Evolutionary conservation across 2,888 invertebrate species (phyloP), one percentile per base, ranked within the genome.

Genomic region (Drymonia ruficornis): DNA sequence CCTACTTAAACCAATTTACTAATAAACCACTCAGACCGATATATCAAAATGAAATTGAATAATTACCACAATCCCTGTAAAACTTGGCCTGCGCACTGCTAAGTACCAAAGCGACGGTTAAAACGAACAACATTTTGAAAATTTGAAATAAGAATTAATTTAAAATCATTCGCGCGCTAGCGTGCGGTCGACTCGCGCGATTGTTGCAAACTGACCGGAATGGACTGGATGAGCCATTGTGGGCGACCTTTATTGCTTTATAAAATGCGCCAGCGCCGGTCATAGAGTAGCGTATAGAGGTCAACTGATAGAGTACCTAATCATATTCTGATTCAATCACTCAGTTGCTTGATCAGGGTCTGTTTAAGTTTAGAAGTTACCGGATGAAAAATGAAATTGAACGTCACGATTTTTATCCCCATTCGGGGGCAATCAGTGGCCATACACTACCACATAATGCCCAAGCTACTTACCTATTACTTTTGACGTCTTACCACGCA

Each of bases 51-150:
- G 29, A 57, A 54, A 55, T 58, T 18, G 49, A 48, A 69, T 65
- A 80, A 63, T 76, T 84, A 92, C 91, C 91, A 59, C 91, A 92
- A 71, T 92, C 91, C 57, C 78, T 81, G 78, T 87, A 91, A 76
- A 89, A 90, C 57, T 91, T 91, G 3, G 88, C 91, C 56, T 91
- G 81, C 9, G 80, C 84, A 83, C 86, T 81, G 64, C 83, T 84
- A 61, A 89, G 71, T 5, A 89, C 69, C 65, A 89, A 79, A 48
- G 79, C 70, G 52, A 84, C 62, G 46, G 78, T 71, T 60, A 87
- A 55, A 63, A 75, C 75, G 64, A 83, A 83, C 78, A 89, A 86
- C 90, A 91, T 91, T 74, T 83, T 65, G 48, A 50, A 50, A 46
- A 38, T 55, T 46, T 45, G 19, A 40, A 42, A 61, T 49, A 54